Conservation (phyloP, 2,888 invertebrate genomes). For the Athetis lepigone region DNA sequence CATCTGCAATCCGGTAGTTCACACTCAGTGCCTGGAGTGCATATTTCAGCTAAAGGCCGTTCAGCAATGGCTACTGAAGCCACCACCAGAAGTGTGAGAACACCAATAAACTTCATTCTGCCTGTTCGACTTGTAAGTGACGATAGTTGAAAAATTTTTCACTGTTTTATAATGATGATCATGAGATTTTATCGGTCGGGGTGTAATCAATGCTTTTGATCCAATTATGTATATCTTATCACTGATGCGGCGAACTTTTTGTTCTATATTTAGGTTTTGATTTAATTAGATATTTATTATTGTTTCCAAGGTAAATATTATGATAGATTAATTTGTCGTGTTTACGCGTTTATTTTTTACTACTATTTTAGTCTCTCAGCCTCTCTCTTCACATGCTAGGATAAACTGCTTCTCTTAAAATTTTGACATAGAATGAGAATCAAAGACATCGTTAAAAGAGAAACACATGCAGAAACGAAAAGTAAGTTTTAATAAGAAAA, state of each 20-base stretch:
- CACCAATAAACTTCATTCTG: conserved; percentile 54
- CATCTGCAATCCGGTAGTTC: conserved; percentile 90
- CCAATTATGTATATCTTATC: conserved; percentile 44
- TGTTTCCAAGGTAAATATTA: too few relatives aligned
- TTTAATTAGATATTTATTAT: neutral
- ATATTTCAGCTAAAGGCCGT: conserved; percentile 73
- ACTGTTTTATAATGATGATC: conserved; percentile 50
- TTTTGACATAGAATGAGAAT: too few relatives aligned
- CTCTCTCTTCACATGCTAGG: too few relatives aligned
- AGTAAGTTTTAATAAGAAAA: too few relatives aligned
- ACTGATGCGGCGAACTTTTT: neutral
- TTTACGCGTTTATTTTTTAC: too few relatives aligned
- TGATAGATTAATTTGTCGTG: neutral
- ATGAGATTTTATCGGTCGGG: conserved; percentile 42
- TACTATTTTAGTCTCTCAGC: too few relatives aligned
- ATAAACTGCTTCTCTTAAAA: too few relatives aligned
- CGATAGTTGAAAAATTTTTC: neutral
- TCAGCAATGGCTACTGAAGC: conserved; percentile 46
- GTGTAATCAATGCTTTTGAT: conserved; percentile 35
- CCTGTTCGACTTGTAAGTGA: conserved; percentile 18
- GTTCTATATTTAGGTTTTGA: conserved; percentile 10
- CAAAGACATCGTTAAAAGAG: too few relatives aligned
- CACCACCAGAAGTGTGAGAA: conserved; percentile 47
- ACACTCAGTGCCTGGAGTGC: conserved; percentile 79
- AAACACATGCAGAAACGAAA: too few relatives aligned